Conservation (phyloP, 30 jellyfish, hydroid and myxozoan genomes). For the Aurelia aurita region DNA sequence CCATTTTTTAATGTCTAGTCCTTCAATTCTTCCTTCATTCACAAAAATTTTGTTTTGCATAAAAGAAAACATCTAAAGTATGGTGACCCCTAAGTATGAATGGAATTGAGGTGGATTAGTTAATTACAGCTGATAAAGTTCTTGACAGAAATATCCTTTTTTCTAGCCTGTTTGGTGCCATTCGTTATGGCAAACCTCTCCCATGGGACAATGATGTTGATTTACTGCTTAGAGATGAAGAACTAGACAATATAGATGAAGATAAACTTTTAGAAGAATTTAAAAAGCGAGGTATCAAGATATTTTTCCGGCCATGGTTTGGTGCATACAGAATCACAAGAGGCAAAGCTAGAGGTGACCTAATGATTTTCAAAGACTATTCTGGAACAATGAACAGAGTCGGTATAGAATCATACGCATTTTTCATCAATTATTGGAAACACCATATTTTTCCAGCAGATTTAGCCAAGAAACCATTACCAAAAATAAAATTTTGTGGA, state of each 20-base stretch:
- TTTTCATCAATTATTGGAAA: slow-evolving; percentile 73
- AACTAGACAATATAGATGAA: slow-evolving; percentile 50
- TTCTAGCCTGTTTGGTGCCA: slow-evolving; percentile 93
- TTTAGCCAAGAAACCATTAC: slow-evolving; percentile 66
- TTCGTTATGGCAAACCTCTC: slow-evolving; percentile 83
- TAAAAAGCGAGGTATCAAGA: slow-evolving; percentile 53
- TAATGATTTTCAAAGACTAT: slow-evolving; percentile 72
- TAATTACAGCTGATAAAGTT: neutral
- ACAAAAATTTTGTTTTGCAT: too few relatives aligned
- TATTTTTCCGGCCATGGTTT: slow-evolving; percentile 66
- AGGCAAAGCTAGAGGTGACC: slow-evolving; percentile 83
- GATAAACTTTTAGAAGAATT: slow-evolving; percentile 38
- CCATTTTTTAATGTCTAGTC: too few relatives aligned
- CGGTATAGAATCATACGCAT: slow-evolving; percentile 87
- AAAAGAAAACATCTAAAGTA: too few relatives aligned
- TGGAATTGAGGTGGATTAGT: too few relatives aligned
- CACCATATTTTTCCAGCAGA: slow-evolving; percentile 86
- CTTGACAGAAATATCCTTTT: neutral
- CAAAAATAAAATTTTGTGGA: slow-evolving; percentile 75
- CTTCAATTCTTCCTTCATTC: too few relatives aligned
- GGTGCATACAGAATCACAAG: slow-evolving; percentile 86
- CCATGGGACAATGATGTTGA: slow-evolving; percentile 98
- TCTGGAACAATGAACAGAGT: slow-evolving; percentile 76
- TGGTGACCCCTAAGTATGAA: too few relatives aligned
- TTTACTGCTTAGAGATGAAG: slow-evolving; percentile 70